Percentiles rank a stretch among this genome's conserved stretches.
Conservation (phyloP, 2,797 vertebrate species). For the Cetoscarus ocellatus region DNA sequence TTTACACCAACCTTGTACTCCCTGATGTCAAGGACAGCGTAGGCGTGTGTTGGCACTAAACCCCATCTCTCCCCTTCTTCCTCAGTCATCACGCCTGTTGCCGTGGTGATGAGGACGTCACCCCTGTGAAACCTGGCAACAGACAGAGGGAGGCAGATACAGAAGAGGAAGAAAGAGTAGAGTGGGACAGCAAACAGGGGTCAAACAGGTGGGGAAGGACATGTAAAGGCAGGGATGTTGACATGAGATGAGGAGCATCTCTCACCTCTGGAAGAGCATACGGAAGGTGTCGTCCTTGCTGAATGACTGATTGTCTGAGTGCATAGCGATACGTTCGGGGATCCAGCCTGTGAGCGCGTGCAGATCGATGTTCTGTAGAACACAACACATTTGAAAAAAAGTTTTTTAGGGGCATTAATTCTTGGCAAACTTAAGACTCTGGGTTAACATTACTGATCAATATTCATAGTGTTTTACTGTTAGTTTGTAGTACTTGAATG, state of each 20-base stretch:
- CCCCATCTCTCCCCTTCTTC: constrained; percentile 98
- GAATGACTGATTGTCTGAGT: constrained; percentile 98
- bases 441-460: not conserved
- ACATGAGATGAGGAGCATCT: not conserved
- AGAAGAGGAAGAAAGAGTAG: not conserved
- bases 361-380: constrained; percentile 95
- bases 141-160: not conserved
- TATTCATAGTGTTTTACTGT: too few species aligned
- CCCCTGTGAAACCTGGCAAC: constrained; percentile 94
- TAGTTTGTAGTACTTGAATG: too few species aligned
- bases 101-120: constrained; percentile 96
- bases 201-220: not conserved
- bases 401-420: too few species aligned
- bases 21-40: constrained; percentile 97
- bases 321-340: constrained; percentile 99
- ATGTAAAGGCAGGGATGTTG: not conserved
- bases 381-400: not conserved
- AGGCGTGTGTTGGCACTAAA: constrained; percentile 97
- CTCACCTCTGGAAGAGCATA: constrained; percentile 97
- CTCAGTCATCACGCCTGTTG: constrained; percentile 97
- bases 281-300: constrained; percentile 95
- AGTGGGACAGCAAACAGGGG: not conserved
- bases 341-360: constrained; percentile 99
- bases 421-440: not conserved
- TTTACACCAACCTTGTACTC: constrained; percentile 90